phyloP scores from a whole-genome alignment of 2,888 invertebrate genomes.

The Macaria liturata region DNA sequence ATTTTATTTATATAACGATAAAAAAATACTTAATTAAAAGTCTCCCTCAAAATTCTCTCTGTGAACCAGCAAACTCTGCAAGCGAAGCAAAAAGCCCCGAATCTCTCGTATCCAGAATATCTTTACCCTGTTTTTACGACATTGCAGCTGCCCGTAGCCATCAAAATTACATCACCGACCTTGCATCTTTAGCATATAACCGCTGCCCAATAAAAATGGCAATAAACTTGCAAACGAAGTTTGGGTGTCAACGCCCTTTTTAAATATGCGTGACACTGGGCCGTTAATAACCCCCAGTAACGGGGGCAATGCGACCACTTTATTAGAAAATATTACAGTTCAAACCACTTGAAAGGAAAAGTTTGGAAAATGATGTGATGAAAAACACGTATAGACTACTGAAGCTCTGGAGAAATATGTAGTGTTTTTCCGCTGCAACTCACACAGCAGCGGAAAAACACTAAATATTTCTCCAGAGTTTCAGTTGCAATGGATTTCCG shows the following conservation, averaged over 20 bases:
- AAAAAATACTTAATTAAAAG: no score
- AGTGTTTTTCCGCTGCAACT: no score
- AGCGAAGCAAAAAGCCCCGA: no score
- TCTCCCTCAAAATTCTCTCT: no score
- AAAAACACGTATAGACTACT: background rate
- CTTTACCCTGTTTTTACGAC: background rate
- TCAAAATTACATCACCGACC: conserved; percentile 15
- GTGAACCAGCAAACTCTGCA: no score
- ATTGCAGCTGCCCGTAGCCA: background rate
- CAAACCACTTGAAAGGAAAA: conserved; percentile 16
- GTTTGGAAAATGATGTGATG: background rate
- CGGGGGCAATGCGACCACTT: conserved; percentile 23
- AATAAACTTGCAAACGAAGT: conserved; percentile 26
- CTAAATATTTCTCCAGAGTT: no score
- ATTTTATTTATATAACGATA: no score
- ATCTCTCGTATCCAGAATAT: no score
- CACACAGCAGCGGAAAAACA: no score
- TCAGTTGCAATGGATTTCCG: no score
- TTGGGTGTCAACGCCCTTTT: conserved; percentile 31
- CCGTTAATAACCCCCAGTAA: conserved; percentile 30
- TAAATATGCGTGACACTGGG: conserved; percentile 34
- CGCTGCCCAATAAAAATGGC: conserved; percentile 21
- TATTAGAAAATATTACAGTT: conserved; percentile 27
- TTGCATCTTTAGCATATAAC: conserved; percentile 14
- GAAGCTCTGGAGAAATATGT: no score